These are phyloP conservation scores for Ranitomeya imitator DNA, from an alignment of 2,113 vertebrate genomes.

Conservation along the genomic window DNA sequence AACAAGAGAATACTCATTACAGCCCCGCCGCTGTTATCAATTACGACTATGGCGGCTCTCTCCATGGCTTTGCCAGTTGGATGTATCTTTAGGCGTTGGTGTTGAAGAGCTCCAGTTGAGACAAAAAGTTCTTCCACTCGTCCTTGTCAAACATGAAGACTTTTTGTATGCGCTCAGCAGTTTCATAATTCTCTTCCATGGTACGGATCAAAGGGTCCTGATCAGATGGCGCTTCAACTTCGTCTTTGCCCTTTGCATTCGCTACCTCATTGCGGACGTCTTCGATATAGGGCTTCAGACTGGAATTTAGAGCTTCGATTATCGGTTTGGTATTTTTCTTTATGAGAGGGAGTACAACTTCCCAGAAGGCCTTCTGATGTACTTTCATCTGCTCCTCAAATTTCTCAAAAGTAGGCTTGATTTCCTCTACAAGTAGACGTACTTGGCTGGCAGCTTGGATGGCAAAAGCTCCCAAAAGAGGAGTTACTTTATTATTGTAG, in stretches of 20 bases:
- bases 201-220: background rate
- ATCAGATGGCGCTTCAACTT: background rate
- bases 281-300: background rate
- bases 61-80: background rate
- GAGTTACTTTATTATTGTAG: background rate
- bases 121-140: background rate
- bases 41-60: background rate
- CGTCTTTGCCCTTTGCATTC: background rate
- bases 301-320: background rate
- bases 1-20: no score
- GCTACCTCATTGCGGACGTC: background rate
- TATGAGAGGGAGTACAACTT: background rate
- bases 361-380: background rate
- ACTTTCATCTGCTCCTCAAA: background rate
- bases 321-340: background rate
- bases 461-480: background rate
- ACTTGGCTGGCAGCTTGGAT: fast-evolving
- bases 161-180: background rate
- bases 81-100: background rate
- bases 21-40: background rate
- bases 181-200: background rate
- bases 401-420: background rate
- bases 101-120: background rate
- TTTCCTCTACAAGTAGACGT: background rate
- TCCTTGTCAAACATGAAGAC: background rate